These are phyloP conservation scores for Octodon degus DNA, from an alignment of 2,113 vertebrate genomes.

Conservation along the genomic window DNA sequence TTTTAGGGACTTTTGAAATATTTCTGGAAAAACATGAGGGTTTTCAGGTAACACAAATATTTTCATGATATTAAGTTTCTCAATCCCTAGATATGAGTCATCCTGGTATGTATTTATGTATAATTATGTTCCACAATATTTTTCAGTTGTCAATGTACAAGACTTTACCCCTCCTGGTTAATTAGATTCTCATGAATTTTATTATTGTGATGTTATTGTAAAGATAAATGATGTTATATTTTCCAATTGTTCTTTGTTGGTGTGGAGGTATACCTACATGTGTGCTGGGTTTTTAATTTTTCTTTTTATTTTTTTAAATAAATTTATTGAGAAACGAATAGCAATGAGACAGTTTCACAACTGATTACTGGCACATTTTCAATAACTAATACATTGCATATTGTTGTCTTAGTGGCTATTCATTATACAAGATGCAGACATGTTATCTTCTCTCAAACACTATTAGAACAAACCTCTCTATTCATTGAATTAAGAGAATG, in stretches of 20 bases:
- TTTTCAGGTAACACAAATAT: not conserved
- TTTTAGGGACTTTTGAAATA: not conserved
- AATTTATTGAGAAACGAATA: too few species aligned
- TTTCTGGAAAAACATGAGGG: not conserved
- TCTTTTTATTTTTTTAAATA: too few species aligned
- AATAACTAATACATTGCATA: too few species aligned
- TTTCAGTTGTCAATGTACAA: not conserved
- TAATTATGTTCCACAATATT: not conserved
- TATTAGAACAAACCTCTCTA: too few species aligned
- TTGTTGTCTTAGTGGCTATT: too few species aligned
- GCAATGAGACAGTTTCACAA: too few species aligned
- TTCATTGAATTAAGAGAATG: too few species aligned
- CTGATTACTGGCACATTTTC: too few species aligned
- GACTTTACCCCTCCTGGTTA: not conserved
- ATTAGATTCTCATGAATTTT: not conserved
- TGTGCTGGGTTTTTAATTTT: not conserved
- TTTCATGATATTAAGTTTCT: not conserved
- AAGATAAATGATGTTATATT: not conserved
- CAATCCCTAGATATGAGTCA: not conserved
- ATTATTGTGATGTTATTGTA: not conserved
- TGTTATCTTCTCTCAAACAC: too few species aligned
- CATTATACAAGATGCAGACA: too few species aligned
- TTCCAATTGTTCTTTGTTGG: not conserved
- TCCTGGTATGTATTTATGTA: not conserved
- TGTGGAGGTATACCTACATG: not conserved